Evolutionary conservation across 2,888 invertebrate species (phyloP), one percentile per base, ranked within the genome.

Genomic region (Clunio marinus): DNA sequence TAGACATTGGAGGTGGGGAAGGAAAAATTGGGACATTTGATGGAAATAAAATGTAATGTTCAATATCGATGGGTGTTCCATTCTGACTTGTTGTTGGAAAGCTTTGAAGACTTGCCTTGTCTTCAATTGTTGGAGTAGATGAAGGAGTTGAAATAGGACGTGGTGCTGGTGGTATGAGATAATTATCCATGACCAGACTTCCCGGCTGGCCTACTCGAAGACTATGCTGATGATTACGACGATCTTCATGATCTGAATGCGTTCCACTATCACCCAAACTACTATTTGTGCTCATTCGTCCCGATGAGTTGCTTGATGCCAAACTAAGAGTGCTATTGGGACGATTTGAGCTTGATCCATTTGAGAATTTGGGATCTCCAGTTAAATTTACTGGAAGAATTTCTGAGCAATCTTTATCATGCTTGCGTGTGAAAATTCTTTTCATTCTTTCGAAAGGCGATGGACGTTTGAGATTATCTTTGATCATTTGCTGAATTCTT

Each of bases 221-320:
- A 3, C 51, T 69, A 67, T 69, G 70, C 4, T 69, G 62, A 55
- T 70, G 70, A 24, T 37, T 35, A 17, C 78, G 75, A 71, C 89
- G 84, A 68, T 91, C 91, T 71, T 92, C 92, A 67, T 86, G 85
- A 76, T 92, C 92, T 0, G 92, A 92, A 75, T 91, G 91, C 0
- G 91, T 89, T 68, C 92, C 91, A 74, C 90, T 91, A 2, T 88
- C 90, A 73, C 91, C 91, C 72, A 83, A 82, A 73, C 91, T 91
- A 73, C 84, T 85, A 8, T 88, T 88, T 1, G 89, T 91, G 73
- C 92, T 92, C 76, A 91, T 83, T 10, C 91, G 83, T 0, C 91
- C 91, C 0, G 91, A 91, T 0, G 90, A 90, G 76, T 80, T 80
- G 79, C 86, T 86, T 17, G 86, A 85, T 0, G 86, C 83, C 55